Evolutionary conservation across 64 coral and sea anemone genomes (phyloP).

Genomic region (Platygyra sinensis): DNA sequence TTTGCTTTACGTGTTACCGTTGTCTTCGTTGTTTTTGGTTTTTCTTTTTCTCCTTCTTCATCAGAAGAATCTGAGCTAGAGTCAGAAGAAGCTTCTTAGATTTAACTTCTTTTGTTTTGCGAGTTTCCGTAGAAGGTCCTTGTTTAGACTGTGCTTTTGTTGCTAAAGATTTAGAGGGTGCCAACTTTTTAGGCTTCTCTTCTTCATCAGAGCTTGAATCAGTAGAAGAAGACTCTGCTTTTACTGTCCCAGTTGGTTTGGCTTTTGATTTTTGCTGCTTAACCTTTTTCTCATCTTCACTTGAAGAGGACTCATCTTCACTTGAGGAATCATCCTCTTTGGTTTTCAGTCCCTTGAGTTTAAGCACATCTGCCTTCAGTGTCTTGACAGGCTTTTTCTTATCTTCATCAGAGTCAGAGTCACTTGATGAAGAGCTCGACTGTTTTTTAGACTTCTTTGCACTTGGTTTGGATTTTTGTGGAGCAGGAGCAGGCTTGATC

Average conservation of each 20-base stretch:
- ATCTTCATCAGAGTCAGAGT: constrained; percentile 25
- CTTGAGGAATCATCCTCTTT: constrained; percentile 29
- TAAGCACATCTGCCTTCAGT: constrained; percentile 33
- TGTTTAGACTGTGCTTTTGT: neutral
- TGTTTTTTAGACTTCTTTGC: too few species aligned
- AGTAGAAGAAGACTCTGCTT: neutral
- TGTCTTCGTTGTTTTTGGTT: too few species aligned
- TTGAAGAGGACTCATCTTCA: constrained; percentile 50
- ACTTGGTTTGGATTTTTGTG: neutral
- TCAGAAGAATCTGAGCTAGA: neutral
- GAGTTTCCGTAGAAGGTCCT: too few species aligned
- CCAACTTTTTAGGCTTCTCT: neutral
- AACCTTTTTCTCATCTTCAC: constrained; percentile 24
- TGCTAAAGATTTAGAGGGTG: too few species aligned
- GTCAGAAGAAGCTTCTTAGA: too few species aligned
- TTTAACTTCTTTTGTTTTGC: too few species aligned
- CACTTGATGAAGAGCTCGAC: neutral
- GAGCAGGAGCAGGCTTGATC: neutral
- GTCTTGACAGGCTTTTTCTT: neutral
- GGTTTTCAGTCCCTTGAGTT: constrained; percentile 44
- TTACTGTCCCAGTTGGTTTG: neutral
- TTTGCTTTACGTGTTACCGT: too few species aligned
- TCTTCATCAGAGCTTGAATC: constrained; percentile 19
- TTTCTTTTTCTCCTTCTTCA: neutral
- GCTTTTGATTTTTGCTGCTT: neutral